Percentiles rank a stretch among this genome's conserved stretches.
Conservation (phyloP, 2,113 vertebrate genomes). For the Lophius piscatorius region DNA sequence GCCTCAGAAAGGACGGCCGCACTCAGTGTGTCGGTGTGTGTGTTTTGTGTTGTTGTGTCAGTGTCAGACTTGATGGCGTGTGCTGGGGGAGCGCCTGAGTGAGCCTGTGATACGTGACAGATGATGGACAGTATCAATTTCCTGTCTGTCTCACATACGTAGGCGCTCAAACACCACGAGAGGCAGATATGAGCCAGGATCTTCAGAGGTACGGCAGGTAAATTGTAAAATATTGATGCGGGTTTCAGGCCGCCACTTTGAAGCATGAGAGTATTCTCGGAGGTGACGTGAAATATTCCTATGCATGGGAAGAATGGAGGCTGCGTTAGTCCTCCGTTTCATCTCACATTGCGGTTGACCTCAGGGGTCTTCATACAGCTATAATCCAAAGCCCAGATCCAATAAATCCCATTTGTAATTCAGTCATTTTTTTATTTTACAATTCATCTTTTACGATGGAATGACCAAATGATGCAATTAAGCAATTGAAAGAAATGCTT, state of each 20-base stretch:
- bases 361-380: too few relatives aligned
- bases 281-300: neutral
- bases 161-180: neutral
- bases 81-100: conserved; percentile 32
- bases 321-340: too few relatives aligned
- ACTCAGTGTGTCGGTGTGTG: neutral
- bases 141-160: conserved; percentile 7
- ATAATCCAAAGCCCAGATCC: too few relatives aligned
- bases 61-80: conserved; percentile 52
- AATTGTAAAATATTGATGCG: conserved; percentile 24
- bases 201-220: conserved; percentile 6
- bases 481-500: too few relatives aligned
- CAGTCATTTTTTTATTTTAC: too few relatives aligned
- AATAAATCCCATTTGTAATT: too few relatives aligned
- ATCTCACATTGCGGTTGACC: too few relatives aligned
- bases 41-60: conserved; percentile 2
- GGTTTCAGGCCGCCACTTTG: neutral
- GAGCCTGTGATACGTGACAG: conserved; percentile 67
- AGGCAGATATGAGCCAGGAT: conserved; percentile 1
- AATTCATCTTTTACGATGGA: too few relatives aligned
- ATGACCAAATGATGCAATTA: too few relatives aligned
- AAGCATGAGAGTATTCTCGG: neutral
- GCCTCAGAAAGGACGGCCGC: neutral
- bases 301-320: too few relatives aligned
- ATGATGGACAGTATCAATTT: conserved; percentile 68